phyloP scores from a whole-genome alignment of 2,797 vertebrate species.

The Sebastiscus tertius region DNA sequence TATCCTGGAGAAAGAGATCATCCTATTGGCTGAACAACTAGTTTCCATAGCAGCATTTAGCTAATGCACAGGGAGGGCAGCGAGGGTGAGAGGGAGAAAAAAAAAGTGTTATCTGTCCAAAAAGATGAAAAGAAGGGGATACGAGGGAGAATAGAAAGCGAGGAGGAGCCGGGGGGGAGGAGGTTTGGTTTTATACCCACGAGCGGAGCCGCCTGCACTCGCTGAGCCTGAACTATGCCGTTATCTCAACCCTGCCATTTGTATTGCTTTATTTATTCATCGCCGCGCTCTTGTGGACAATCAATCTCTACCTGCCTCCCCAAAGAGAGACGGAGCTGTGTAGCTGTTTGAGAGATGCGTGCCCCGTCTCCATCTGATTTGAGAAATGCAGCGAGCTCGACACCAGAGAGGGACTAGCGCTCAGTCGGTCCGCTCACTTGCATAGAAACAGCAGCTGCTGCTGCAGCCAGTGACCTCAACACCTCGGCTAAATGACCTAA shows the following conservation, averaged over 20 bases:
- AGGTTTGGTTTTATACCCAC: constrained; percentile 45
- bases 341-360: constrained; percentile 45
- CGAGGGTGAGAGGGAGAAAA: constrained; percentile 49
- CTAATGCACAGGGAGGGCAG: constrained; percentile 65
- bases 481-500: constrained; percentile 70
- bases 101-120: constrained; percentile 65
- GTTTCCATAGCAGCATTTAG: constrained; percentile 79
- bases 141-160: constrained; percentile 22
- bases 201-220: constrained; percentile 30
- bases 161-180: constrained; percentile 15
- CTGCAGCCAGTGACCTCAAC: constrained; percentile 37
- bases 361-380: constrained; percentile 54
- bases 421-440: constrained; percentile 30
- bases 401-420: constrained; percentile 37
- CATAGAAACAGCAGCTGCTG: constrained; percentile 66
- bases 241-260: constrained; percentile 70
- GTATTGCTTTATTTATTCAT: constrained; percentile 77
- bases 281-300: constrained; percentile 56
- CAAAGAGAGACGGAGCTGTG: constrained; percentile 52
- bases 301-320: constrained; percentile 71
- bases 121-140: constrained; percentile 62
- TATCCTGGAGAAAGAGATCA: constrained; percentile 47
- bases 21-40: constrained; percentile 72
- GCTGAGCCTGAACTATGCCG: constrained; percentile 42
- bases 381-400: constrained; percentile 57